phyloP scores from a whole-genome alignment of 2,888 invertebrate genomes.

The Dinocampus coccinellae region DNA sequence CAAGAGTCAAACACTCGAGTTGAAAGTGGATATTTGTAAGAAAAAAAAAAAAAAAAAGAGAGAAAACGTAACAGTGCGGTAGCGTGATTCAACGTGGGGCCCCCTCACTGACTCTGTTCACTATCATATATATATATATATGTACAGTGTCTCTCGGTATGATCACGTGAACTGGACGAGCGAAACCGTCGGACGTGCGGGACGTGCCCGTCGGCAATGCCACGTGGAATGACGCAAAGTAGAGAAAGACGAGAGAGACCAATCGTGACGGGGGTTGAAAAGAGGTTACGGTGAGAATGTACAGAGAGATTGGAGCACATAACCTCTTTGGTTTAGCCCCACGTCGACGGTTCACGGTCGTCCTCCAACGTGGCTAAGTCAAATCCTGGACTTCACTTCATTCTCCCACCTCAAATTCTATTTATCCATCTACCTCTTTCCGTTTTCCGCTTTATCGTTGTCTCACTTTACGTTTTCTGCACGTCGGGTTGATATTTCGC shows the following conservation, averaged over 20 bases:
- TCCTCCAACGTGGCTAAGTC: slow-evolving; percentile 23
- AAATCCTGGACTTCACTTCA: slow-evolving; percentile 32
- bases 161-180: slow-evolving; percentile 35
- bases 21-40: slow-evolving; percentile 30
- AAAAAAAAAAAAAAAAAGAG: neutral
- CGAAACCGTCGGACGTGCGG: slow-evolving; percentile 32
- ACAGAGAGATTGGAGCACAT: slow-evolving; percentile 38
- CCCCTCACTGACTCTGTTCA: neutral
- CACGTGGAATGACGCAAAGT: slow-evolving; percentile 47
- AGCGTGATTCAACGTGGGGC: slow-evolving; percentile 15
- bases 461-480: slow-evolving; percentile 33
- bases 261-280: slow-evolving; percentile 58
- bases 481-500: slow-evolving; percentile 30
- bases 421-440: neutral
- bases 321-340: slow-evolving; percentile 39
- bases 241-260: slow-evolving; percentile 39
- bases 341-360: slow-evolving; percentile 43
- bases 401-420: slow-evolving; percentile 14
- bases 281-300: slow-evolving; percentile 46
- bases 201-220: slow-evolving; percentile 56
- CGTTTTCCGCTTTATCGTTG: slow-evolving; percentile 25
- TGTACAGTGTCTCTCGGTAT: slow-evolving; percentile 25
- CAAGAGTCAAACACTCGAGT: slow-evolving; percentile 37
- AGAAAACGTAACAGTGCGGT: neutral
- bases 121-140: neutral